Conservation (phyloP, 2,888 invertebrate species). For the Ectropis crepuscularia region DNA sequence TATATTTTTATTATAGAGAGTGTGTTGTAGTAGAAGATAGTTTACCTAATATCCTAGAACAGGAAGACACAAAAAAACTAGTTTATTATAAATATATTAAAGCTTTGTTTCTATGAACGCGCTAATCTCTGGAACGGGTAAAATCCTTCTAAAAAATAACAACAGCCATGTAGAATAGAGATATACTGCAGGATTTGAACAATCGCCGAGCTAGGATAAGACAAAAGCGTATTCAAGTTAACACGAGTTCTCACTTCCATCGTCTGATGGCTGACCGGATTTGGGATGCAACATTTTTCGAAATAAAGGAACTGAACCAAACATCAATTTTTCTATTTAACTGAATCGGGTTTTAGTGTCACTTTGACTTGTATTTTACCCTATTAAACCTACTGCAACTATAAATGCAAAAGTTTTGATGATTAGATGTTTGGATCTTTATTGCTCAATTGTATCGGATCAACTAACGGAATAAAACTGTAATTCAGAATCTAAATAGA, state of each 20-base stretch:
- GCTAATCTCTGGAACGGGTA: too few species aligned
- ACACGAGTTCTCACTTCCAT: conserved; percentile 64
- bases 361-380: too few species aligned
- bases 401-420: too few species aligned
- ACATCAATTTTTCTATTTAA: not conserved
- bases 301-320: conserved; percentile 1
- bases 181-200: conserved; percentile 12
- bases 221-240: conserved; percentile 61
- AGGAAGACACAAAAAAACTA: too few species aligned
- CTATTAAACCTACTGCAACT: too few species aligned
- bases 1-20: too few species aligned
- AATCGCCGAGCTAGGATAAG: conserved; percentile 32
- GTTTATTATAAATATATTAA: too few species aligned
- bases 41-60: too few species aligned
- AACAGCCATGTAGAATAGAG: not conserved
- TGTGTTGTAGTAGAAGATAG: too few species aligned
- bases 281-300: conserved; percentile 24
- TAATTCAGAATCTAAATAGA: not conserved
- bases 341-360: not conserved
- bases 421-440: too few species aligned
- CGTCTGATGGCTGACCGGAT: conserved; percentile 52
- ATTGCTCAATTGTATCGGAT: not conserved
- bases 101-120: too few species aligned
- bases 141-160: too few species aligned
- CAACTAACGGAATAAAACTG: not conserved